Percentiles rank a stretch among this genome's conserved stretches.
These are phyloP conservation scores for Rhodinocichla rosea DNA, from an alignment of 2,113 vertebrate genomes.

Conservation along the genomic window DNA sequence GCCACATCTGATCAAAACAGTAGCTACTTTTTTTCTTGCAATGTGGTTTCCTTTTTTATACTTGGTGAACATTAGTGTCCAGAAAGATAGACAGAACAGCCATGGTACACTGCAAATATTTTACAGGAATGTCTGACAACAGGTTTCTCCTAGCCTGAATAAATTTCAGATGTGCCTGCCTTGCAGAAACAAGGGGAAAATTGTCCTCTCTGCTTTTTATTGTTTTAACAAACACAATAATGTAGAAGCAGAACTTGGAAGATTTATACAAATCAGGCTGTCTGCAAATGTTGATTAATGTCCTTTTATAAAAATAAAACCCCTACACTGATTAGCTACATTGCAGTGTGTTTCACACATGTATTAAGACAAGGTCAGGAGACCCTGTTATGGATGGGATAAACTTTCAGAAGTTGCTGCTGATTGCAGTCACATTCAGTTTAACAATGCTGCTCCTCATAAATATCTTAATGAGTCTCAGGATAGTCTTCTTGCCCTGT, in stretches of 20 bases:
- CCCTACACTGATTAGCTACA: neutral
- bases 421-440: conserved; percentile 27
- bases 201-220: neutral
- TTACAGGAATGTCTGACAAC: neutral
- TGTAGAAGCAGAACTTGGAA: neutral
- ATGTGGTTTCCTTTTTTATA: neutral
- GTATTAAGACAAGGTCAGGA: neutral
- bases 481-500: neutral
- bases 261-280: neutral
- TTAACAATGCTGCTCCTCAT: conserved; percentile 24
- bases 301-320: neutral
- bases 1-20: neutral
- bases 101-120: neutral
- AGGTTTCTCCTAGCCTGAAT: neutral
- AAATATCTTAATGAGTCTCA: conserved; percentile 34
- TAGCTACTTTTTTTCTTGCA: neutral
- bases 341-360: neutral
- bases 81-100: neutral
- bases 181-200: neutral
- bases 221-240: neutral
- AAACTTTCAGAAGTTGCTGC: neutral
- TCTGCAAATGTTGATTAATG: neutral
- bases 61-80: neutral
- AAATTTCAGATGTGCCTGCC: neutral
- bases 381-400: neutral